These are phyloP conservation scores for Sinotaia quadrata DNA, from an alignment of 2,888 invertebrate species.

Conservation along the genomic window DNA sequence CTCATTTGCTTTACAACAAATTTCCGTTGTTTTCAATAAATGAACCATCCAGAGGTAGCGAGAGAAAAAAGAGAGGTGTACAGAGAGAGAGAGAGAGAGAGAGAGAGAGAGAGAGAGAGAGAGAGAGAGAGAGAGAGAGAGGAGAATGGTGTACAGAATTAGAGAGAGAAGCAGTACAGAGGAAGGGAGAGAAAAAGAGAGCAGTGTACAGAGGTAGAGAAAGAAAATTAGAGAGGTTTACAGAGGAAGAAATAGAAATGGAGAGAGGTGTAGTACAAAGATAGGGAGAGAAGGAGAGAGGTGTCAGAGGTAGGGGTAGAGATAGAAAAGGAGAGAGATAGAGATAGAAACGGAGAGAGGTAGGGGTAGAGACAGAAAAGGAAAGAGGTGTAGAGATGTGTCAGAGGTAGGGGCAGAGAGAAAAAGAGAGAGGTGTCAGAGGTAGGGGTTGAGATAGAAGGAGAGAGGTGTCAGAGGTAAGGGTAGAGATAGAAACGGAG, in stretches of 20 bases:
- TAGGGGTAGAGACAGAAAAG: neutral
- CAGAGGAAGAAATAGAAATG: neutral
- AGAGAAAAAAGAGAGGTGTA: slow-evolving; percentile 10
- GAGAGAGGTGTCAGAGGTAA: slow-evolving; percentile 11
- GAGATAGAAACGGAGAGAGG: neutral
- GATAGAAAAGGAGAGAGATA: slow-evolving; percentile 2
- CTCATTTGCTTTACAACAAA: too few relatives aligned
- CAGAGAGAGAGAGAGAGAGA: slow-evolving; percentile 4
- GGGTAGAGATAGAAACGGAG: slow-evolving; percentile 1
- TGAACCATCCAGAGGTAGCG: slow-evolving; percentile 9
- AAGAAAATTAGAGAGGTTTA: neutral
- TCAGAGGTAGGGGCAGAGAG: neutral
- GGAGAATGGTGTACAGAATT: neutral
- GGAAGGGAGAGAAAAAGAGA: neutral
- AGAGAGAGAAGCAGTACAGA: slow-evolving; percentile 10
- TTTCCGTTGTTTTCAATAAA: too few relatives aligned
- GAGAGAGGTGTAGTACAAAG: neutral
- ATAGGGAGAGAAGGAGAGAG: neutral
- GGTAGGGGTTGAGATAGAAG: neutral
- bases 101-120: slow-evolving; percentile 13
- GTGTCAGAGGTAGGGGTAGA: slow-evolving; percentile 8
- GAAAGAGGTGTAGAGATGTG: neutral
- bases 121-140: neutral
- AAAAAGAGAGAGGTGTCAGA: neutral
- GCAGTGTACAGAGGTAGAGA: neutral